A percentile compares a stretch with the other conserved stretches of the same genome.
Conservation (phyloP, 2,888 invertebrate species). For the Salticus scenicus region DNA sequence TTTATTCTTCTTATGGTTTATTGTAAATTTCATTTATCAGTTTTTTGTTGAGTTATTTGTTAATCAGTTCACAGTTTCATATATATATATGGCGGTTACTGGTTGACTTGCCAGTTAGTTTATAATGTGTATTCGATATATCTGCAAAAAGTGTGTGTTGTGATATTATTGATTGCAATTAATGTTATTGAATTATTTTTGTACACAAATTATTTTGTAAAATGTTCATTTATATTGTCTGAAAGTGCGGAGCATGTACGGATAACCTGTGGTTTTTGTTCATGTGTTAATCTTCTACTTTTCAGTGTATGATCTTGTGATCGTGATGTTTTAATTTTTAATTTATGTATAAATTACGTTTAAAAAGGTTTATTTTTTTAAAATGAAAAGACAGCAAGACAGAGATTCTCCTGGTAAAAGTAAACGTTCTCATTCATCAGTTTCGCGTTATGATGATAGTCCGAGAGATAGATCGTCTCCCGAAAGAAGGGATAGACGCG, state of each 20-base stretch:
- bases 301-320: slow-evolving; percentile 47
- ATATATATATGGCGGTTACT: slow-evolving; percentile 58
- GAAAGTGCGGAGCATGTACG: not conserved
- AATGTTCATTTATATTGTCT: slow-evolving; percentile 7
- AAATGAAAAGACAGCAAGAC: slow-evolving; percentile 76
- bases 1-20: not conserved
- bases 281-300: slow-evolving; percentile 27
- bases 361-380: not conserved
- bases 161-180: slow-evolving; percentile 22
- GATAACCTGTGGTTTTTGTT: slow-evolving; percentile 9
- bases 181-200: slow-evolving; percentile 35
- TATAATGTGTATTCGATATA: slow-evolving; percentile 42
- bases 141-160: slow-evolving; percentile 39
- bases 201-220: not conserved
- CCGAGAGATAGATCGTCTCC: slow-evolving; percentile 73
- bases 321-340: slow-evolving; percentile 50
- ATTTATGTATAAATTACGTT: slow-evolving; percentile 35
- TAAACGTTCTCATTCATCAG: slow-evolving; percentile 74
- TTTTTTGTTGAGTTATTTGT: slow-evolving; percentile 18
- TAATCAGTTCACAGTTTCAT: not conserved
- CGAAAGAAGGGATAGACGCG: slow-evolving; percentile 73
- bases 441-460: slow-evolving; percentile 72
- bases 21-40: not conserved
- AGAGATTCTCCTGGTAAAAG: slow-evolving; percentile 75
- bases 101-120: slow-evolving; percentile 36